Conservation (phyloP, 2,888 invertebrate species). For the Trachelus stipa region DNA sequence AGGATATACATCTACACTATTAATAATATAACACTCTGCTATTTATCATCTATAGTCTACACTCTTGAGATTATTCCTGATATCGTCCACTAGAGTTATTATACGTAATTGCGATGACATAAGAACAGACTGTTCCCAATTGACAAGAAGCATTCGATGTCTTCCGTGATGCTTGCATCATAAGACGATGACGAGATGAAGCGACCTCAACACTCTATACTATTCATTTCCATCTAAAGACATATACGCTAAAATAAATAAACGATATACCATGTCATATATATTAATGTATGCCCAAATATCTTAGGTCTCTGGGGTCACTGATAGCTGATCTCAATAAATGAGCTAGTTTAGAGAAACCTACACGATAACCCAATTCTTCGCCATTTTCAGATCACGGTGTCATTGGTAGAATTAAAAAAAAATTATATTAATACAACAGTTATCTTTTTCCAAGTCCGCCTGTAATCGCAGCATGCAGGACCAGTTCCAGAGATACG, state of each 20-base stretch:
- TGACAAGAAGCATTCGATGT: neutral
- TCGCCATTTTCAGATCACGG: neutral
- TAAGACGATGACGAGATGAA: neutral
- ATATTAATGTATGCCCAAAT: neutral
- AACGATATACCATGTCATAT: too few species aligned
- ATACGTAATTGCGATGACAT: neutral
- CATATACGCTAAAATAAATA: neutral
- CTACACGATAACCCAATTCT: constrained; percentile 56
- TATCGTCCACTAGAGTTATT: neutral
- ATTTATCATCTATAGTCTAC: too few species aligned
- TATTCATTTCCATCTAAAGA: neutral
- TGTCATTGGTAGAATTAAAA: neutral
- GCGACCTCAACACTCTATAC: neutral
- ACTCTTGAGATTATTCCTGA: neutral
- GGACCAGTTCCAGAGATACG: neutral
- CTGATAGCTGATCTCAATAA: too few species aligned
- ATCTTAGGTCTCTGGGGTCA: neutral
- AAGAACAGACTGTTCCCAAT: neutral
- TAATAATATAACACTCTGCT: too few species aligned
- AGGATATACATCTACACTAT: neutral
- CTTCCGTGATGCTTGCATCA: neutral
- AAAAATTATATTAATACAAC: neutral
- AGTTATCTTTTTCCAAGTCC: neutral
- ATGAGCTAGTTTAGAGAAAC: constrained; percentile 16
- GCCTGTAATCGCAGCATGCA: neutral